Conservation (phyloP, 1,140 invertebrate genomes). For the Lethrus apterus region DNA sequence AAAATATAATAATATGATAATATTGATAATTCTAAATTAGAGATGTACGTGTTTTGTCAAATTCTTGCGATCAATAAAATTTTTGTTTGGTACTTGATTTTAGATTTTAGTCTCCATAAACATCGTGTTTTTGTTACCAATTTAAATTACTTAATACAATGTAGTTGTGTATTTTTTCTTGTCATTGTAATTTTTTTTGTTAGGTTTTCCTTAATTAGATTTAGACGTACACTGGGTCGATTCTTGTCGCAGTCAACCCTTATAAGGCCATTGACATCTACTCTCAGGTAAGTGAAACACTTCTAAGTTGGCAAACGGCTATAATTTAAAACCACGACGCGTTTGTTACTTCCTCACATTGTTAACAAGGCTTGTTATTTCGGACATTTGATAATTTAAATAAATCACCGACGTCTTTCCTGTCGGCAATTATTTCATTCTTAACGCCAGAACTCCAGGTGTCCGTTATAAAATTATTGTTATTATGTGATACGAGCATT, state of each 20-base stretch:
- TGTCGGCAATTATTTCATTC: no score
- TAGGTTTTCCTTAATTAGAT: conserved; percentile 51
- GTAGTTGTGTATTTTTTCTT: background rate
- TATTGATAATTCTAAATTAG: background rate
- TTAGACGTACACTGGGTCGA: conserved; percentile 87
- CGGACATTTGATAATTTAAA: no score
- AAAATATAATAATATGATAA: no score
- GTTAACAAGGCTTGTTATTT: no score
- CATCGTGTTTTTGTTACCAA: background rate
- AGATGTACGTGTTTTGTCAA: background rate
- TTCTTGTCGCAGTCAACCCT: conserved; percentile 93
- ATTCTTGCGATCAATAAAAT: background rate
- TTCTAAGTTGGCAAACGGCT: background rate
- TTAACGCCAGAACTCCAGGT: no score
- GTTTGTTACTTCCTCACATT: conserved; percentile 9
- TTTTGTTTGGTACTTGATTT: background rate
- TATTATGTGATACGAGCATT: no score
- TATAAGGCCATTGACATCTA: conserved; percentile 91
- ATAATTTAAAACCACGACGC: conserved; percentile 7
- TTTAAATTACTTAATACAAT: background rate
- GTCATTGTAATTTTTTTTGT: background rate
- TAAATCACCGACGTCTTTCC: no score
- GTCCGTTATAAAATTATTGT: no score
- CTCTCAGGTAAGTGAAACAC: conserved; percentile 65
- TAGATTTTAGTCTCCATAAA: background rate